Conservation (phyloP, 2,113 vertebrate genomes). For the Dolichotis patagonum region DNA sequence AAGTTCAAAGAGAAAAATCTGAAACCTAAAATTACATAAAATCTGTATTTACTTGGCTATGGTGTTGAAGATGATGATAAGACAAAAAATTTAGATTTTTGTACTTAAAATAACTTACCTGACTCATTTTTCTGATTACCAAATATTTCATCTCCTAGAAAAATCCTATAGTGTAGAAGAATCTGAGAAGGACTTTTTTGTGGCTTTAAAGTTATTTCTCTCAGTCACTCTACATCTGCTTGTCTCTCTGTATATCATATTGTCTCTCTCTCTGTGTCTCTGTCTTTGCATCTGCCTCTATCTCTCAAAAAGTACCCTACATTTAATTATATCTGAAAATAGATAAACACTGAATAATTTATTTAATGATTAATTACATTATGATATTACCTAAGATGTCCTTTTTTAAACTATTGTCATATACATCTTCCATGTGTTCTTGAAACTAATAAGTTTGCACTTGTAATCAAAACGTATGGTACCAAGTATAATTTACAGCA, state of each 20-base stretch:
- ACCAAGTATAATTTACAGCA: background rate
- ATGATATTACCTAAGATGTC: background rate
- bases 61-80: constrained; percentile 28
- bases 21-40: constrained; percentile 4
- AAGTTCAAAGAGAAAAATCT: constrained; percentile 33
- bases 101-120: constrained; percentile 2
- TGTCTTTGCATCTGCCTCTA: background rate
- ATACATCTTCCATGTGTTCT: background rate
- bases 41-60: background rate
- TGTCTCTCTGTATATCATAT: background rate
- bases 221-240: background rate
- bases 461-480: background rate
- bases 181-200: background rate
- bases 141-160: constrained; percentile 15
- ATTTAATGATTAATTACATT: background rate
- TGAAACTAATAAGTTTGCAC: background rate
- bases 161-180: background rate
- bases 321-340: background rate
- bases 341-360: background rate
- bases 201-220: background rate
- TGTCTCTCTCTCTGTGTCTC: background rate
- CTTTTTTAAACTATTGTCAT: background rate
- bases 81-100: background rate
- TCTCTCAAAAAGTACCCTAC: background rate
- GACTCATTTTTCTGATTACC: constrained; percentile 4